Evolutionary conservation across 2,797 vertebrate species (phyloP).

Genomic region (Phyllotis vaccarum): DNA sequence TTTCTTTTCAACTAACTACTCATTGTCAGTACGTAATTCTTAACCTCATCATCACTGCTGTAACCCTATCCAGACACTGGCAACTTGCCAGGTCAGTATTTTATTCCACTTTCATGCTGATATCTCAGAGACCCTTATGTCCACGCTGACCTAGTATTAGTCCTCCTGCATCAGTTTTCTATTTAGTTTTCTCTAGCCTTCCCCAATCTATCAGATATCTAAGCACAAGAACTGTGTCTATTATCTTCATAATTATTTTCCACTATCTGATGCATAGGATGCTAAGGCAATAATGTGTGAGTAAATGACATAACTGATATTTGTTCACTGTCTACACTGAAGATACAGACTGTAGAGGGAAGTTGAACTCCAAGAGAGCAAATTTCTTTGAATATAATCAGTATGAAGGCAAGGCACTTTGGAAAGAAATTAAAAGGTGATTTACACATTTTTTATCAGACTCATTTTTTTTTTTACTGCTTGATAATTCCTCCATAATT

Average conservation of each 20-base stretch:
- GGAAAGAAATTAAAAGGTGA: conserved; percentile 44
- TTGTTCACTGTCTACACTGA: neutral
- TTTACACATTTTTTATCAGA: conserved; percentile 49
- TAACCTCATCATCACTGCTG: neutral
- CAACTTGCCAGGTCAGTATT: neutral
- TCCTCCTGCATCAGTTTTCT: neutral
- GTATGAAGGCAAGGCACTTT: neutral
- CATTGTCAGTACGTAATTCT: neutral
- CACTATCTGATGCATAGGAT: neutral
- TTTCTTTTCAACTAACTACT: neutral
- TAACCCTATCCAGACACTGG: neutral
- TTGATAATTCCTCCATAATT: conserved; percentile 62
- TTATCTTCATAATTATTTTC: conserved; percentile 31
- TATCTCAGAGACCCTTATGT: neutral
- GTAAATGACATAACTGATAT: conserved; percentile 55
- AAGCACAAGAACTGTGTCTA: neutral
- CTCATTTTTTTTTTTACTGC: conserved; percentile 45
- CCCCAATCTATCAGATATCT: neutral
- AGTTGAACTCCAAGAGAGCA: neutral
- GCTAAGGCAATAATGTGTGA: neutral
- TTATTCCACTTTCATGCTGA: neutral
- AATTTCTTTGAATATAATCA: conserved; percentile 34
- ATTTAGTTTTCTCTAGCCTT: neutral
- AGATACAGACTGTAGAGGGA: neutral
- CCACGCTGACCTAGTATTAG: neutral